Conservation (phyloP, 2,113 vertebrate species). For the Catharus minimus region DNA sequence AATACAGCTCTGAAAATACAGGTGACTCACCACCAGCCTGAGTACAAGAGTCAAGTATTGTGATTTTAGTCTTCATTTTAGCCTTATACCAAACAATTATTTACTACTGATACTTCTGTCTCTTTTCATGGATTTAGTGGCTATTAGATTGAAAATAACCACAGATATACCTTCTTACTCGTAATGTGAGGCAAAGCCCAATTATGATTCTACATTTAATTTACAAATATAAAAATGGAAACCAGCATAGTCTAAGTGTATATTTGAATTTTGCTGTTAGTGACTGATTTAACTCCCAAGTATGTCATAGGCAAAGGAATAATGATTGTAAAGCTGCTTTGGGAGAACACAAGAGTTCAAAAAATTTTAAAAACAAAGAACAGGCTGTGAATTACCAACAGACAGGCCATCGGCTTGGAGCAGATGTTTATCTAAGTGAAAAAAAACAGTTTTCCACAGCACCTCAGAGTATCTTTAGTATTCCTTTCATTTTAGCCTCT, state of each 20-base stretch:
- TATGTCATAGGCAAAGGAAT: neutral
- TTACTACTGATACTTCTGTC: neutral
- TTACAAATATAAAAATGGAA: neutral
- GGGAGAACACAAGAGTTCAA: neutral
- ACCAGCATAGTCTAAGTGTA: neutral
- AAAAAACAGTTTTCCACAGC: neutral
- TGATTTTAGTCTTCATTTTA: neutral
- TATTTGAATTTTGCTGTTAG: neutral
- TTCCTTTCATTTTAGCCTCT: neutral
- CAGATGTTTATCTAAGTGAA: conserved; percentile 20
- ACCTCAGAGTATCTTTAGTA: neutral
- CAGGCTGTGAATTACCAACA: neutral
- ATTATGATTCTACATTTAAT: neutral
- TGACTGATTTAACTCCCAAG: neutral
- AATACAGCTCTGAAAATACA: neutral
- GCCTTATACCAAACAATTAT: neutral
- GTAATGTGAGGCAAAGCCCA: neutral
- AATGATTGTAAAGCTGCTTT: neutral
- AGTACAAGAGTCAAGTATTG: neutral
- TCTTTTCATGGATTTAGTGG: neutral
- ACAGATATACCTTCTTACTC: neutral
- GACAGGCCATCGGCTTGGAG: neutral
- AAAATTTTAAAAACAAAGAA: neutral
- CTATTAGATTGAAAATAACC: conserved; percentile 6
- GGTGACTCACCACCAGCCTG: neutral